Conservation (phyloP, 2,888 invertebrate species). For the Corbicula japonica region DNA sequence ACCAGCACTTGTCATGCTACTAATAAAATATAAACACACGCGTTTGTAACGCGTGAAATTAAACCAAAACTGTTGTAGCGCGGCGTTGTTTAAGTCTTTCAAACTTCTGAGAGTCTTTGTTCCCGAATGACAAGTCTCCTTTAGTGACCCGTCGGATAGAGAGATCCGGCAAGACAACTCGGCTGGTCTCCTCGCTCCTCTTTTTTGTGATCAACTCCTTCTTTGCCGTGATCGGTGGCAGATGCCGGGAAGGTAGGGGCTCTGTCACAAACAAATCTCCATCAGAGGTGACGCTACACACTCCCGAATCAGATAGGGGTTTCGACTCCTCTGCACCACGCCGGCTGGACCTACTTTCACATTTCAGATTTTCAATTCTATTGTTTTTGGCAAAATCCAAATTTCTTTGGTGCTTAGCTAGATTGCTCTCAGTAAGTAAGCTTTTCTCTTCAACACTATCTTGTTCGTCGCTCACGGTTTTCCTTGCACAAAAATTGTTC, state of each 20-base stretch:
- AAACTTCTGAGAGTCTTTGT: not conserved
- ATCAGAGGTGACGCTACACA: constrained; percentile 13
- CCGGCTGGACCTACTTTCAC: not conserved
- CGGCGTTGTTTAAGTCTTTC: constrained; percentile 37
- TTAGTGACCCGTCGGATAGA: constrained; percentile 45
- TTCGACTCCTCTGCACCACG: not conserved
- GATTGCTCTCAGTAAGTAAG: too few relatives aligned
- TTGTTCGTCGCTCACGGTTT: not conserved
- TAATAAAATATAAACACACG: too few relatives aligned
- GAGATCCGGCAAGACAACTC: constrained; percentile 35
- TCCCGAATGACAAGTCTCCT: constrained; percentile 16
- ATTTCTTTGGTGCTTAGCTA: too few relatives aligned
- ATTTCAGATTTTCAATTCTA: too few relatives aligned
- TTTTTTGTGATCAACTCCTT: constrained; percentile 45
- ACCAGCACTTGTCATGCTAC: too few relatives aligned
- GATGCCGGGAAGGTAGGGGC: not conserved
- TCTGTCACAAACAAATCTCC: not conserved
- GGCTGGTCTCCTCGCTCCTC: constrained; percentile 2
- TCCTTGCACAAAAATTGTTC: not conserved
- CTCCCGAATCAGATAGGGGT: not conserved
- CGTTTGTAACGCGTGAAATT: too few relatives aligned
- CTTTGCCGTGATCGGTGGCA: constrained; percentile 46
- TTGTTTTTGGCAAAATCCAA: too few relatives aligned
- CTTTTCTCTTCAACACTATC: too few relatives aligned
- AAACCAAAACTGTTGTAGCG: constrained; percentile 51